These are phyloP conservation scores for Meteorus colon DNA, from an alignment of 2,888 invertebrate genomes.

Conservation along the genomic window DNA sequence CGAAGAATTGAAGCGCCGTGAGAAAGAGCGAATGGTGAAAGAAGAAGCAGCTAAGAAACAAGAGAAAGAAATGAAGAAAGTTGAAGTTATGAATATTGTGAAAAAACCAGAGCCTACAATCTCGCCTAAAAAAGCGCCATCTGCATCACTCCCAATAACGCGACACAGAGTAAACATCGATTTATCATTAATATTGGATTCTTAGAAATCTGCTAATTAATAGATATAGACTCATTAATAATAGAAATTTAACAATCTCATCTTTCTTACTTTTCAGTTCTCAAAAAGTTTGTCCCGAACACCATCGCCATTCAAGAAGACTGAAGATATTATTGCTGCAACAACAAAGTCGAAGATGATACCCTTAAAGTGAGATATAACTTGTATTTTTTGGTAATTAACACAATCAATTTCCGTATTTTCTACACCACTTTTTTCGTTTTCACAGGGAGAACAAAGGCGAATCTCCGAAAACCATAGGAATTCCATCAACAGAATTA, in stretches of 20 bases:
- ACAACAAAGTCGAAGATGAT: constrained; percentile 47
- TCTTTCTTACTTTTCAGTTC: constrained; percentile 71
- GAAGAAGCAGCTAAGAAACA: constrained; percentile 64
- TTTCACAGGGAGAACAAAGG: constrained; percentile 64
- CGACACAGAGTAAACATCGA: constrained; percentile 65
- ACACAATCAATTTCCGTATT: not conserved
- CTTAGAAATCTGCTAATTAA: not conserved
- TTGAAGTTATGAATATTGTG: constrained; percentile 43
- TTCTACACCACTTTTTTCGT: not conserved
- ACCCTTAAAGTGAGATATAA: constrained; percentile 46
- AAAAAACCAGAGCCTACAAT: constrained; percentile 61
- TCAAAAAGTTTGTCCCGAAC: constrained; percentile 88
- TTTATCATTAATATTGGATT: constrained; percentile 19
- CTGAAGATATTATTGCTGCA: constrained; percentile 70
- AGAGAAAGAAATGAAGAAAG: constrained; percentile 58
- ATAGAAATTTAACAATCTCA: too few species aligned
- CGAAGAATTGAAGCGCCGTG: constrained; percentile 51
- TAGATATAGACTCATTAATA: too few species aligned
- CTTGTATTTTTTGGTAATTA: not conserved
- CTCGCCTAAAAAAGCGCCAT: constrained; percentile 68
- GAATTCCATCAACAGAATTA: constrained; percentile 60
- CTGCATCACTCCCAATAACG: constrained; percentile 61
- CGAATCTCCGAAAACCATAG: constrained; percentile 65
- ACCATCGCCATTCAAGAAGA: constrained; percentile 87
- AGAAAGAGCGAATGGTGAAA: constrained; percentile 62